Conservation (phyloP, 92 coral and sea anemone genomes). For the Plumapathes pennacea region DNA sequence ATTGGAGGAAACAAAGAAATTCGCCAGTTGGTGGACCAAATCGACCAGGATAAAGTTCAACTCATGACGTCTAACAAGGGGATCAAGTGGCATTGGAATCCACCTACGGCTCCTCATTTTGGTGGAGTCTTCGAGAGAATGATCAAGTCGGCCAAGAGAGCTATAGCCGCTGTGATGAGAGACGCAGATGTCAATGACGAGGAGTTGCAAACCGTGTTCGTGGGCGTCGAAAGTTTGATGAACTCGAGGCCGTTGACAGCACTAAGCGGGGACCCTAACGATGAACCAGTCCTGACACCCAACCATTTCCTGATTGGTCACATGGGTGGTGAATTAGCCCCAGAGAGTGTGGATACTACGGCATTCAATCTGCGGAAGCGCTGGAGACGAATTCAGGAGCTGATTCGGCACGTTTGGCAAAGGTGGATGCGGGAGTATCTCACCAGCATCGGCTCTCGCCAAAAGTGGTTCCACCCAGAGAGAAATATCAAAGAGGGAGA, state of each 20-base stretch:
- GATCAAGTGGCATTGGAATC: constrained; percentile 50
- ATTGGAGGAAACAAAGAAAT: constrained; percentile 26
- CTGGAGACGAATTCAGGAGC: constrained; percentile 44
- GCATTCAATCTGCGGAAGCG: constrained; percentile 15
- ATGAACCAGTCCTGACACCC: constrained; percentile 34
- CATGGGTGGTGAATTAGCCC: constrained; percentile 5
- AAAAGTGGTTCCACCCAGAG: constrained; percentile 13
- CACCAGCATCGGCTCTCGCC: constrained; percentile 34
- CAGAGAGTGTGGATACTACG: constrained; percentile 7
- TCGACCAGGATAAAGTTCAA: constrained; percentile 38
- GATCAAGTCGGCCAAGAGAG: constrained; percentile 61
- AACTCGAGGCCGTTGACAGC: constrained; percentile 38
- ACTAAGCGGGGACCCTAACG: constrained; percentile 31
- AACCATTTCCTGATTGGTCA: constrained; percentile 42
- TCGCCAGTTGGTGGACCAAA: constrained; percentile 16
- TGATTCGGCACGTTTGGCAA: constrained; percentile 31
- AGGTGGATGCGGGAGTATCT: constrained; percentile 41
- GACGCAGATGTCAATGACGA: constrained; percentile 50
- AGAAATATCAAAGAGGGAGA: constrained; percentile 29
- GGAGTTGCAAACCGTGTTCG: constrained; percentile 25
- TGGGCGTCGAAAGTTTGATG: constrained; percentile 41
- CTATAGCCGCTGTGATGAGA: constrained; percentile 36
- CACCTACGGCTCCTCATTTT: constrained; percentile 53
- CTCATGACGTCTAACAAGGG: constrained; percentile 45
- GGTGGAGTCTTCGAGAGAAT: constrained; percentile 57